Percentiles rank a stretch among this genome's conserved stretches.
These are phyloP conservation scores for Neomicropteryx cornuta DNA, from an alignment of 1,140 invertebrate genomes.

Conservation along the genomic window DNA sequence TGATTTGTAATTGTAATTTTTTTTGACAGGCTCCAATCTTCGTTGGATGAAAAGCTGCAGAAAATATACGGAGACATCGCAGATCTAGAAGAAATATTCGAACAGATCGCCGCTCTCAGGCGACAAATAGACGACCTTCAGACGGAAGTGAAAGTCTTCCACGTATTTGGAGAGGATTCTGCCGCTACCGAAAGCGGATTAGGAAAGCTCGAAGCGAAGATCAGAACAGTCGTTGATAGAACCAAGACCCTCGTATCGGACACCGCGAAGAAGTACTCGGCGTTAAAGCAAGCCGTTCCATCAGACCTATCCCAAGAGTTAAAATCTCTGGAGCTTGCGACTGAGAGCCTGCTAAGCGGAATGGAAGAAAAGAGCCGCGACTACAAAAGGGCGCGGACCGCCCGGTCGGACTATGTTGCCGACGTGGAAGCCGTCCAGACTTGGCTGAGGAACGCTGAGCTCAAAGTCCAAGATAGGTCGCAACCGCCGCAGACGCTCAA, in stretches of 20 bases:
- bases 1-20: no score
- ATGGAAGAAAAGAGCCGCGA: conserved; percentile 83
- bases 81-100: conserved; percentile 44
- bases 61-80: conserved; percentile 48
- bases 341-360: conserved; percentile 60
- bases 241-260: conserved; percentile 50
- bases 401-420: conserved; percentile 63
- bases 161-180: conserved; percentile 63
- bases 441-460: conserved; percentile 73
- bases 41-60: conserved; percentile 11
- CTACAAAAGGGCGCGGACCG: conserved; percentile 71
- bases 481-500: conserved; percentile 65
- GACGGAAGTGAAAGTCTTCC: conserved; percentile 50
- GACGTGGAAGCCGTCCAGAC: conserved; percentile 71
- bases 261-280: conserved; percentile 56
- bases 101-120: conserved; percentile 51
- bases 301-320: conserved; percentile 65
- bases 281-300: conserved; percentile 56
- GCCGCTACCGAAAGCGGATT: conserved; percentile 40
- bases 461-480: conserved; percentile 69
- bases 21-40: conserved; percentile 29
- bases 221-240: conserved; percentile 42
- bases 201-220: conserved; percentile 33
- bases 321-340: conserved; percentile 63
- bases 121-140: conserved; percentile 49